Evolutionary conservation across 2,797 vertebrate genomes (phyloP).

Genomic region (Coregonus suidteri): DNA sequence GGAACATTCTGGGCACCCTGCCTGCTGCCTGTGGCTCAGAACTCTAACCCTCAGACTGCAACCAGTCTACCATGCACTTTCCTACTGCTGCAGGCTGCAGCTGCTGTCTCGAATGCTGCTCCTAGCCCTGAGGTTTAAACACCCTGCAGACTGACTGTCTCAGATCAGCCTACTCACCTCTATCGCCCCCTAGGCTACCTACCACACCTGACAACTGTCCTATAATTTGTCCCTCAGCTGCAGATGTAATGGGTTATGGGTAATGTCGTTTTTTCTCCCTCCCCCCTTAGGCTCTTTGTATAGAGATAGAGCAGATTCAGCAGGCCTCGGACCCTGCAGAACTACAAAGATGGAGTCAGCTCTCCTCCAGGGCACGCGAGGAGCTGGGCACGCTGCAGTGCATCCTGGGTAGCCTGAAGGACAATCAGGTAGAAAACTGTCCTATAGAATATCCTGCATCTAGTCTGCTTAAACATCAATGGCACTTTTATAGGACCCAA

Average conservation of each 20-base stretch:
- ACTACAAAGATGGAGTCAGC: slow-evolving; percentile 80
- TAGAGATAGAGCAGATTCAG: slow-evolving; percentile 84
- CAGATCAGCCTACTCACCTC: not conserved
- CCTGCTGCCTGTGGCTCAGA: slow-evolving; percentile 47
- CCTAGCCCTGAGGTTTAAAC: not conserved
- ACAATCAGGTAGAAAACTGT: slow-evolving; percentile 81
- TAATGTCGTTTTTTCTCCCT: slow-evolving; percentile 18
- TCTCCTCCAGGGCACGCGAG: slow-evolving; percentile 79
- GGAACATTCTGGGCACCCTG: slow-evolving; percentile 70
- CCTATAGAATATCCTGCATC: not conserved
- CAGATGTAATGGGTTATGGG: not conserved
- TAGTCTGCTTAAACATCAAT: not conserved
- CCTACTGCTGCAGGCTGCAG: not conserved
- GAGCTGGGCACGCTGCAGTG: slow-evolving; percentile 82
- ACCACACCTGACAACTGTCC: not conserved
- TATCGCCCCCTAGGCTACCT: not conserved
- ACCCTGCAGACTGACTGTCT: not conserved
- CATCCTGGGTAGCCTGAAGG: slow-evolving; percentile 81
- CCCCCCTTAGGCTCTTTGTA: slow-evolving; percentile 74
- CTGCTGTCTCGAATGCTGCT: not conserved
- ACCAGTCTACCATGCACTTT: slow-evolving; percentile 18
- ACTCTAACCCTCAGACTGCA: slow-evolving; percentile 11
- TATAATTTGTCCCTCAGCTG: not conserved
- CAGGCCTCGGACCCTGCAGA: slow-evolving; percentile 71
- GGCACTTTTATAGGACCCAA: too few species aligned